Base-by-base conservation (phyloP, 2,888 invertebrate species). In the Plebejus melissa region DNA sequence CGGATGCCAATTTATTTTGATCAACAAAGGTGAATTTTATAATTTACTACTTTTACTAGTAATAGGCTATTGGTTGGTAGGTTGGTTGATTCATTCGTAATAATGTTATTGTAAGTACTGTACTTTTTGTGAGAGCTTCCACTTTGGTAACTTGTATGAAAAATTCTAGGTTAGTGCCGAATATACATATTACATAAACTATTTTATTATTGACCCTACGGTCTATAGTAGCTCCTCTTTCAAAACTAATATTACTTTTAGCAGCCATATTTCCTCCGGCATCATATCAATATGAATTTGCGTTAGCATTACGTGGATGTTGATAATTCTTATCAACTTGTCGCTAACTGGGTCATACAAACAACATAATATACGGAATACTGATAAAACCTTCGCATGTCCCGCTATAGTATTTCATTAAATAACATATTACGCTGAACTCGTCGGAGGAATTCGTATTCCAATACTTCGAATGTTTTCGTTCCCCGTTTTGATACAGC, bases 321-420 rank as follows among this genome's bases (percentile, higher is more conserved):
- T 84, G 90, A 91, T 91, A 90, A 84, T 80, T 77, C 82, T 88
- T 90, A 91, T 91, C 90, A 82, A 78, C 65, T 65, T 65, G 65
- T 65, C 79, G 77, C 81, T 86, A 91, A 90, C 83, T 91, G 81
- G 91, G 91, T 90, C 90, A 91, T 85, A 85, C 83, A 85, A 85
- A 84, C 82, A 80, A 81, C 83, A 83, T 81, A 83, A 86, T 85
- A 83, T 82, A 72, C 72, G 72, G 72, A 72, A 83, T 82, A 72
- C 72, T 54, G 72, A 72, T 72, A 54, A 72, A 72, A 54, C 72
- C 72, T 72, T 72, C 50, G 54, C 72, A 54, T 72, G 72, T 54
- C 50, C 16, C 22, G 72, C 32, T 72, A 32, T 54, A 72, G 50
- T 50, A 50, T 72, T 72, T 72, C 54, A 72, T 72, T 72, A 50